Conservation (phyloP, 2,888 invertebrate genomes). For the Sympetrum striolatum region DNA sequence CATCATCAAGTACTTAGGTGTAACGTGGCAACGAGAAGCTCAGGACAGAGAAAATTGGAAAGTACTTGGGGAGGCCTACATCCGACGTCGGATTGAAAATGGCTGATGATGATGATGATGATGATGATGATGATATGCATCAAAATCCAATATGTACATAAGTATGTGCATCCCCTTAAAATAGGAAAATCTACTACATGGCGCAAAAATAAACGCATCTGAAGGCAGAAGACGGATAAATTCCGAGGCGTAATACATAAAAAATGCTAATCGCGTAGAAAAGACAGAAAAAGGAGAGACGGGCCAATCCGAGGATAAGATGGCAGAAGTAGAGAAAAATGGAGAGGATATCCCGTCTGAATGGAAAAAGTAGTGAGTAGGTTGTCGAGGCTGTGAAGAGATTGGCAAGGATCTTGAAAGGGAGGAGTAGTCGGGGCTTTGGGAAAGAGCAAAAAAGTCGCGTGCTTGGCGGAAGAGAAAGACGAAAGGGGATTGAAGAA, state of each 20-base stretch:
- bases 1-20: no score
- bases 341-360: not conserved
- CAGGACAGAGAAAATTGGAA: no score
- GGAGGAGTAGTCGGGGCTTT: not conserved
- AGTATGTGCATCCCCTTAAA: no score
- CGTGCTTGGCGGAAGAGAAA: not conserved
- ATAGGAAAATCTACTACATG: no score
- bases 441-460: not conserved
- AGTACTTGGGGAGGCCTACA: no score
- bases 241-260: not conserved
- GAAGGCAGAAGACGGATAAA: not conserved
- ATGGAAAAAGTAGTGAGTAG: not conserved
- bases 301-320: not conserved
- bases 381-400: not conserved
- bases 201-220: not conserved
- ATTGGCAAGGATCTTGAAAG: not conserved
- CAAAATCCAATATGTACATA: no score
- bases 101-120: no score
- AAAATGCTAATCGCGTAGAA: not conserved
- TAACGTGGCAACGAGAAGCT: no score
- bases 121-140: no score
- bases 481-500: not conserved
- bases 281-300: not conserved
- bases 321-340: not conserved
- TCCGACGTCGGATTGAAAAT: no score